Base-by-base conservation (phyloP, 2,797 vertebrate genomes). In the Molossus molossus region DNA sequence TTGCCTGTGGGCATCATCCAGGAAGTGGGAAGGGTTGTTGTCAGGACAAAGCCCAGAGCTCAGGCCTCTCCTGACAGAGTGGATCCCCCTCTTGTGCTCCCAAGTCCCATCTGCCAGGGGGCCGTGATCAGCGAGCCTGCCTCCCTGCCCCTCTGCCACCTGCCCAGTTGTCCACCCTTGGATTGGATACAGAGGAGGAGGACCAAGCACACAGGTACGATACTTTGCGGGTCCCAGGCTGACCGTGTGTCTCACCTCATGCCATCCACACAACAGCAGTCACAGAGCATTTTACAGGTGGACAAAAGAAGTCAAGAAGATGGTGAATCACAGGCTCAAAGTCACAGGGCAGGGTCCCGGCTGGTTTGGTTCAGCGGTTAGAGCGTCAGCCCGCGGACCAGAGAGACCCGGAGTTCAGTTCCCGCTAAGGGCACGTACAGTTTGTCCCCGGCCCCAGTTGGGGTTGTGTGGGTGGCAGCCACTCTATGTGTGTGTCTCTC, bases 51-150 rank as follows among this genome's bases (percentile, higher is more conserved):
- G 9, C 53, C 75, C 55, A 3, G 73, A 45, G 17, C 79, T 33
- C 80, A 75, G 60, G n/a, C 5, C 14, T 50, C n/a, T 14, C 20
- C 53, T 29, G 64, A 37, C 12, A 2, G 33, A 58, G 25, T 2
- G 3, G 60, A 14, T 23, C 25, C 75, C 84, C 15, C 1, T 9
- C 11, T 70, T 73, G 33, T 1, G 37, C 73, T 77, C 60, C 72
- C 64, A 92, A 86, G 65, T 57, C 57, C 37, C 17, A 37, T n/a
- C 57, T 73, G 45, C 62, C 40, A 6, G 50, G 60, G 27, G 64
- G 13, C 14, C 1, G 0, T 11, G 18, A 55, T 45, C 40, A 27
- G 55, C 0, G 3, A 83, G 13, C 48, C 62, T 10, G 6, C 33
- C n/a, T 87, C 73, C 45, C 8, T 11, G 40, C 87, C 45, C 17